Evolutionary conservation across 1,140 invertebrate genomes (phyloP), one percentile per base, ranked within the genome.

Genomic region (Wasmannia auropunctata): DNA sequence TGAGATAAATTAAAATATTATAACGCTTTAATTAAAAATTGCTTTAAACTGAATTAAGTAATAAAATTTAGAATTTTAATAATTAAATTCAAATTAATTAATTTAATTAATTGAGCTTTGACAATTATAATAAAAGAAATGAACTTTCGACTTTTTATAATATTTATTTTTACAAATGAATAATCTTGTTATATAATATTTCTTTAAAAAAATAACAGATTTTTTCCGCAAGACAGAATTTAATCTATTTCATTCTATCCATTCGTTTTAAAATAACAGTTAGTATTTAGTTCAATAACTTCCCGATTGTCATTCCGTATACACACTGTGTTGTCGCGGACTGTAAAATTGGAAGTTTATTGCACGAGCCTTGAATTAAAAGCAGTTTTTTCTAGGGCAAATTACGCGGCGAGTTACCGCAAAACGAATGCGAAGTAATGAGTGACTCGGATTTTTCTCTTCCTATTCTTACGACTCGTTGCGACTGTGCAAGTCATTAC

Each of bases 381-480:
- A 51, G 28, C 67, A 70, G 1, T 22, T 51, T 46, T 31, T 70
- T 70, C 31, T 54, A 31, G 46, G 46, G 28, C 28, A 72, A 72
- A 72, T 54, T 69, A 51, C 28, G 1, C 0, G 46, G 3, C 16
- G 16, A 70, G 16, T 4, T 72, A 34, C 46, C 28, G 40, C 31
- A 72, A 72, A n/a, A 72, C 46, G 46, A 72, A 72, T 28, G n/a
- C 46, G 4, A 72, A 72, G 10, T 25, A 54, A 34, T 31, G 46
- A 51, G 46, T 22, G 28, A 72, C 46, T 34, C 34, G 28, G 19
- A 2, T 31, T 72, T 37, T 34, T 34, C 5, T 14, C 1, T 3
- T 49, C n/a, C 25, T 7, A n/a, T 72, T 72, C 28, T 72, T 34
- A 10, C 4, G 69, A 54, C 31, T 54, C 46, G 19, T 72, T 72